Percentiles rank a stretch among this genome's conserved stretches.
Conservation (phyloP, 2,888 invertebrate genomes). For the Keiferia lycopersicella region DNA sequence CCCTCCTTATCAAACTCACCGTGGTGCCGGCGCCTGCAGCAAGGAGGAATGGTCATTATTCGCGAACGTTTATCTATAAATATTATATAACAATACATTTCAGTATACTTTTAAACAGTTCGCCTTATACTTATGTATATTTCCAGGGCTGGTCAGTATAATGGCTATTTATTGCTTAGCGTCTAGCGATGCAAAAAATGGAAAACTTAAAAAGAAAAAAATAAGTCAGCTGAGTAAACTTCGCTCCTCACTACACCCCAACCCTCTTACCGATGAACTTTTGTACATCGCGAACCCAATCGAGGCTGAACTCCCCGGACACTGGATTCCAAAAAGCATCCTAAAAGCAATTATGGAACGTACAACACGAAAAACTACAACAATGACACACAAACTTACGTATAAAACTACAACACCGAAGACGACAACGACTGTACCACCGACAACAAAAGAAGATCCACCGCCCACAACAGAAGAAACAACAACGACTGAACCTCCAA, state of each 20-base stretch:
- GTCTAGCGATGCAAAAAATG: too few relatives aligned
- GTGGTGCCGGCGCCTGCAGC: too few relatives aligned
- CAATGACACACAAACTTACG: neutral
- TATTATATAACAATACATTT: too few relatives aligned
- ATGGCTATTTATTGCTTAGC: too few relatives aligned
- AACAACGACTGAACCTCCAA: constrained; percentile 31
- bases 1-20: too few relatives aligned
- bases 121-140: too few relatives aligned
- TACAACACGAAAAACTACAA: neutral
- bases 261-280: neutral
- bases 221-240: neutral
- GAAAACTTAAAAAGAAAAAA: too few relatives aligned
- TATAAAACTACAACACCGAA: neutral
- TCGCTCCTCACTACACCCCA: neutral
- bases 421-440: neutral
- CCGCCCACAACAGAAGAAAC: constrained; percentile 48
- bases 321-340: neutral
- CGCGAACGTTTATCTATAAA: too few relatives aligned
- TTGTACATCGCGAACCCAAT: neutral
- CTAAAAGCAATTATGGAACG: neutral
- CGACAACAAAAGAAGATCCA: too few relatives aligned
- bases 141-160: too few relatives aligned
- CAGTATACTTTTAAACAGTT: too few relatives aligned
- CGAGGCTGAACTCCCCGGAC: neutral
- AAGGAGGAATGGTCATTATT: too few relatives aligned